Evolutionary conservation across 2,888 invertebrate genomes (phyloP).

Genomic region (Allygus modestus): DNA sequence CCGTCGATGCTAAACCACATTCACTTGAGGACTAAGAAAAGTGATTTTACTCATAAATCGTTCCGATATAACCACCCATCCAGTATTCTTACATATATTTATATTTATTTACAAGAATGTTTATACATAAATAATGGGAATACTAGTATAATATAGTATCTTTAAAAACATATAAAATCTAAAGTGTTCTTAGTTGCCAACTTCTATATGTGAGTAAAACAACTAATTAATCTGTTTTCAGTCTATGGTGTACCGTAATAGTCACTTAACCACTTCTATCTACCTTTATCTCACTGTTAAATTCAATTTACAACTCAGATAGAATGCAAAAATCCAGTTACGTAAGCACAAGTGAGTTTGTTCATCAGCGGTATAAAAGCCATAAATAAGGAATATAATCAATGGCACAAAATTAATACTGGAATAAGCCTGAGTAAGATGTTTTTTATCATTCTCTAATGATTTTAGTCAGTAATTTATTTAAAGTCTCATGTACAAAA

Average conservation of each 20-base stretch:
- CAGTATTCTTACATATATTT: not conserved
- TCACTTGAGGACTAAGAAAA: no score
- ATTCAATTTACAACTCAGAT: no score
- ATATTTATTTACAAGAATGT: conserved; percentile 6
- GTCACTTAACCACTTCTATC: not conserved
- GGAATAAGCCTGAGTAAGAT: no score
- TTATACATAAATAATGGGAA: not conserved
- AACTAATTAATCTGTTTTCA: not conserved
- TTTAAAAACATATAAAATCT: conserved; percentile 31
- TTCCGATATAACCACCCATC: not conserved
- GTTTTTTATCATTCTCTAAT: no score
- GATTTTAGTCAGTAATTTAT: no score
- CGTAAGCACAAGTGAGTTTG: no score
- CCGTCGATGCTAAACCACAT: no score
- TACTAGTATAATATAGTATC: conserved; percentile 18
- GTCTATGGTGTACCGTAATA: not conserved
- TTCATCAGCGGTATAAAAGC: no score
- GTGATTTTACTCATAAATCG: not conserved
- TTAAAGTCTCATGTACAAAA: no score
- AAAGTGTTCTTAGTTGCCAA: not conserved
- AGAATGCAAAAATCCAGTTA: no score
- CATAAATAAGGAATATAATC: no score
- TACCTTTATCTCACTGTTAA: not conserved
- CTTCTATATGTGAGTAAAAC: not conserved
- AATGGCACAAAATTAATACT: no score